Base-by-base conservation (phyloP, 2,888 invertebrate species). In the Latrodectus elegans region DNA sequence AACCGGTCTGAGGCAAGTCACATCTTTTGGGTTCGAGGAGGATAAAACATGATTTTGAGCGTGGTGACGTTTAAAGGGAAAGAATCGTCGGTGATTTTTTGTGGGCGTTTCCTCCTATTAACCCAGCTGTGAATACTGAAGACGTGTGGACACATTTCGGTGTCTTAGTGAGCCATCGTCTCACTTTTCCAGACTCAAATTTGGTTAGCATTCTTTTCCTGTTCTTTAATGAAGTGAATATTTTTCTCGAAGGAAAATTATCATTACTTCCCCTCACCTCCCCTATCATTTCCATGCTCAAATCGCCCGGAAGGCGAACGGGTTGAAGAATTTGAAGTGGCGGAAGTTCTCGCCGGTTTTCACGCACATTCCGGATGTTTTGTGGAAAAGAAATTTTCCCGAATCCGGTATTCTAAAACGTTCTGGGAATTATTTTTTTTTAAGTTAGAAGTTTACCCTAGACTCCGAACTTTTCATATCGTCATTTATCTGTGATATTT, bases 51-150 rank as follows among this genome's bases (percentile, higher is more conserved):
- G 38, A 22, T 38, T 17, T 75, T 22, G 55, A 55, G 55, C 75
- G 26, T n/a, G 75, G 64, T 38, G 60, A 74, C 55, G 64, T 75
- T 60, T 64, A 64, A 17, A 64, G 75, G 64, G 75, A 75, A 38
- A 38, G n/a, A 60, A 60, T 60, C 38, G 55, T 79, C 71, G 38
- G 38, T 14, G 26, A 81, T 72, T 64, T 64, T 17, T 64, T 38
- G 85, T 85, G 75, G 85, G 85, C 85, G 85, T 85, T 79, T 77
- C 85, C 85, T 60, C 60, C n/a, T 8, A 75, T 8, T 75, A 22
- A 22, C 75, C 75, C 75, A 75, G 75, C 75, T 75, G 75, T 68
- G 67, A 68, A 17, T 68, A n/a, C n/a, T 12, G 12, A 60, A 60
- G 60, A 60, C 67, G 67, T 68, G 67, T 68, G 67, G 67, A 60